Evolutionary conservation across 2,888 invertebrate genomes (phyloP), one percentile per base, ranked within the genome.

Genomic region (Lepetodrilus schrolli): DNA sequence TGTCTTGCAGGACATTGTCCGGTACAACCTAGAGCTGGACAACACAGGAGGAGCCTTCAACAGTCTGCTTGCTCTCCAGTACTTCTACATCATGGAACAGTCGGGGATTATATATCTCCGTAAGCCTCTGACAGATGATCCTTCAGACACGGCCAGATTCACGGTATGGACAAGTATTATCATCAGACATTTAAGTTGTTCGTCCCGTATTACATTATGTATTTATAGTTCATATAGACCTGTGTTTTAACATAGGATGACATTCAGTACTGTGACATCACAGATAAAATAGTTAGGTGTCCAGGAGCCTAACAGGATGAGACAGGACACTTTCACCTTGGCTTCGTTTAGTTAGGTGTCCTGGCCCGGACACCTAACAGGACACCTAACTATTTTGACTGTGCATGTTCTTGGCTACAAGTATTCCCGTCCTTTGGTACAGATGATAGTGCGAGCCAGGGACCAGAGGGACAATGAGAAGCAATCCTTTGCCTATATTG

Each of bases 81-180:
- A 83, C 75, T 88, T 88, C 84, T 87, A 83, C 78, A 84, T 88
- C 66, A 79, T 85, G 34, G 80, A 80, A 66, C 78, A 81, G 34
- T 78, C 78, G 43, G 88, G 88, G 1, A 71, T 75, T 8, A 82
- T 88, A n/a, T 84, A 83, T 74, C 81, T 88, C 48, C 84, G 82
- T 69, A 79, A 82, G 65, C 80, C 86, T 13, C 77, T 88, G 17
- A 76, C 76, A 2, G 81, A 78, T 7, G 81, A 86, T n/a, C 26
- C 66, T 1, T 50, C 51, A n/a, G 72, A 75, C 38, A 78, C 75
- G 21, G 68, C 23, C 51, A 72, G 73, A 37, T 84, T 78, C 65
- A 75, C 66, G n/a, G 83, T 82, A 74, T 73, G 79, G 70, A 0
- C 13, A 4, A 20, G 13, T 30, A 7, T 36, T n/a, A 36, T 66